phyloP scores from a whole-genome alignment of 1,140 invertebrate genomes.

The Drosophila murphyi region DNA sequence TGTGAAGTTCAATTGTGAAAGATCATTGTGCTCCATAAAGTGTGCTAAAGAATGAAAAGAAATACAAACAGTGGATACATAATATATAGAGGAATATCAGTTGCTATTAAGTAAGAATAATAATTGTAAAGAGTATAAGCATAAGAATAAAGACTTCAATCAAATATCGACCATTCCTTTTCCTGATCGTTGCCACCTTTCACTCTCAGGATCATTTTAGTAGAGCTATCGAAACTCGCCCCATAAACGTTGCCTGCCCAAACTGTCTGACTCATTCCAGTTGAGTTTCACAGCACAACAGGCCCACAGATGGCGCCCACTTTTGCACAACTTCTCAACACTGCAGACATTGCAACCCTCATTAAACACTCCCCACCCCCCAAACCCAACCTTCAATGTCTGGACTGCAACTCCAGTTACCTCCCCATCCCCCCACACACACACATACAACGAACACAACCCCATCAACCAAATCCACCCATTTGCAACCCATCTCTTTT shows the following conservation, averaged over 20 bases:
- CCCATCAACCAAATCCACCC: constrained; percentile 8
- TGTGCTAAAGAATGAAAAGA: background rate
- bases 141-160: background rate
- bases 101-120: background rate
- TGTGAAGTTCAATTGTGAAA: constrained; percentile 7
- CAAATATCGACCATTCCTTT: background rate
- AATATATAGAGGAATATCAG: background rate
- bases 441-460: constrained; percentile 1
- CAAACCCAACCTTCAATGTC: constrained; percentile 51
- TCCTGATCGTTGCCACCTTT: constrained; percentile 47
- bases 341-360: constrained; percentile 80
- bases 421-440: background rate
- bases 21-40: constrained; percentile 6
- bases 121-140: background rate
- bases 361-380: constrained; percentile 39
- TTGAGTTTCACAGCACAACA: constrained; percentile 18
- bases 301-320: constrained; percentile 26
- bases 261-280: constrained; percentile 65
- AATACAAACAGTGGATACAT: constrained; percentile 4
- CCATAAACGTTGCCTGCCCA: constrained; percentile 25
- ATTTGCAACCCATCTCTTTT: constrained; percentile 1
- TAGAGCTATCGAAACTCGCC: background rate
- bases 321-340: constrained; percentile 59
- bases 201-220: constrained; percentile 42
- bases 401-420: constrained; percentile 51